These are phyloP conservation scores for Urocyon cinereoargenteus DNA, from an alignment of 2,797 vertebrate species.

Conservation along the genomic window DNA sequence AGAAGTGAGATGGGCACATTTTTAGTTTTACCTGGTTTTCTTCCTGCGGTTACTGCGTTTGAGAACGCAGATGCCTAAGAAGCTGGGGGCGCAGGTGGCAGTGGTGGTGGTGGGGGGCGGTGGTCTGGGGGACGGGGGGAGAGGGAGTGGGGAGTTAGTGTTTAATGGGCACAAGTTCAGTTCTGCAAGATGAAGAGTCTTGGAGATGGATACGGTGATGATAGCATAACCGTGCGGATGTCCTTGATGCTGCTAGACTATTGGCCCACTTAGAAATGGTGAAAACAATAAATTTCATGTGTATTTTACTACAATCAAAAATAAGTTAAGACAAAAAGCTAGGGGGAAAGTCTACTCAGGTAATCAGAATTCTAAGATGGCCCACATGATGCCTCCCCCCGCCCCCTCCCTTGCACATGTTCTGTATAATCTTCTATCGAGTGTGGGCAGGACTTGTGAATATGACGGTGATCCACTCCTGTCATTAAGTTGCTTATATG, in stretches of 20 bases:
- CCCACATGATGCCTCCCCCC: accelerated
- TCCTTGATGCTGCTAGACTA: background rate
- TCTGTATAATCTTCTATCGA: background rate
- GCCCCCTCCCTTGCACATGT: accelerated
- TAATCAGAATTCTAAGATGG: background rate
- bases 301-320: background rate
- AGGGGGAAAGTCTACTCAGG: background rate
- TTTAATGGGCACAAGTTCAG: too few relatives aligned
- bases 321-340: background rate
- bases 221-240: too few relatives aligned
- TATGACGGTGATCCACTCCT: background rate
- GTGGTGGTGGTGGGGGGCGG: background rate
- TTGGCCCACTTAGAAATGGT: background rate
- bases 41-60: background rate
- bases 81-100: accelerated
- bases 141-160: accelerated
- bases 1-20: background rate
- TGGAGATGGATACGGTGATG: background rate
- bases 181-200: background rate
- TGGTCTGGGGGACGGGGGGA: background rate
- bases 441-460: background rate
- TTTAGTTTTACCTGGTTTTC: background rate
- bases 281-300: background rate
- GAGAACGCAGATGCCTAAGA: background rate
- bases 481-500: background rate